phyloP scores from a whole-genome alignment of 30 jellyfish, hydroid and myxozoan genomes.

The Catostylus mosaicus region DNA sequence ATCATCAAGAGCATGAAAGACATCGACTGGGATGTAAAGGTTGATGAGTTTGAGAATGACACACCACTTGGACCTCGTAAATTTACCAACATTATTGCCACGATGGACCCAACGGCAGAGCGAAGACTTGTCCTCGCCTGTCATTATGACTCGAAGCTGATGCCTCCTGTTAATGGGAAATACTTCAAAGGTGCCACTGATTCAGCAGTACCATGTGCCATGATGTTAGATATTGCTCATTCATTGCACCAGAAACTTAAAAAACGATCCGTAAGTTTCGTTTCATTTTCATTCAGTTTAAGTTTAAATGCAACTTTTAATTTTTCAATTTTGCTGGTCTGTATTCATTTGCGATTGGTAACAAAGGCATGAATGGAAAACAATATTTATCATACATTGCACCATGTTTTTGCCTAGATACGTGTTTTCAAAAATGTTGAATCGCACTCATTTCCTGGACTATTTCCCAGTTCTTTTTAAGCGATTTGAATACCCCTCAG shows the following conservation, averaged over 20 bases:
- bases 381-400: too few relatives aligned
- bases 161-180: constrained; percentile 86
- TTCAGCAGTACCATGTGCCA: constrained; percentile 99
- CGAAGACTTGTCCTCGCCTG: constrained; percentile 89
- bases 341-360: too few relatives aligned
- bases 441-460: too few relatives aligned
- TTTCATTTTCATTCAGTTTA: not conserved
- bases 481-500: too few relatives aligned
- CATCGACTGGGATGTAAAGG: constrained; percentile 88
- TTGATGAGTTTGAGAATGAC: constrained; percentile 70
- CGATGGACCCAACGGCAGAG: constrained; percentile 92
- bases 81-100: constrained; percentile 90
- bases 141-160: constrained; percentile 91
- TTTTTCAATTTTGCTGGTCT: too few relatives aligned
- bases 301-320: too few relatives aligned
- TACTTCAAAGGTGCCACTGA: constrained; percentile 96
- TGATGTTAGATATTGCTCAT: constrained; percentile 92
- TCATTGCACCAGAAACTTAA: constrained; percentile 42
- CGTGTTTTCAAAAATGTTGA: too few relatives aligned
- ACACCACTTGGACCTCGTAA: constrained; percentile 87
- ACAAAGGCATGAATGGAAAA: too few relatives aligned
- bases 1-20: constrained; percentile 77
- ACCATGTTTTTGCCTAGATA: too few relatives aligned
- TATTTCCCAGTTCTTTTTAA: too few relatives aligned
- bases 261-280: constrained; percentile 27